These are phyloP conservation scores for Formica exsecta DNA, from an alignment of 1,140 invertebrate species.

Conservation along the genomic window DNA sequence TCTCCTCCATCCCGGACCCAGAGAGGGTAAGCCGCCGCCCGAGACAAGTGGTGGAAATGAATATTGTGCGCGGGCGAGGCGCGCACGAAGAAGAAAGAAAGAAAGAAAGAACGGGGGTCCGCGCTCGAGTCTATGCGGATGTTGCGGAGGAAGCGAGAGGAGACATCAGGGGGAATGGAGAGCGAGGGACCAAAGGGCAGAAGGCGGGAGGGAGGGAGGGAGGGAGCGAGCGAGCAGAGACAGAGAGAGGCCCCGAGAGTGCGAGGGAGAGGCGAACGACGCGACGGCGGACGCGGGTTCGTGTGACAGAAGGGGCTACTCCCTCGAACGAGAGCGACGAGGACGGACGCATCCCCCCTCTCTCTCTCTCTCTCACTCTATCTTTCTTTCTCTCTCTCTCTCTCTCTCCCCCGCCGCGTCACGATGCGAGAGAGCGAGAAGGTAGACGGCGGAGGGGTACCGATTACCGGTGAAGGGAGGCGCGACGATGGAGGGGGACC, in stretches of 20 bases:
- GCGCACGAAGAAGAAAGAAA: constrained; percentile 60
- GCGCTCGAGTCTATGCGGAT: constrained; percentile 74
- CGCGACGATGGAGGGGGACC: constrained; percentile 72
- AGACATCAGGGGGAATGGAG: constrained; percentile 21
- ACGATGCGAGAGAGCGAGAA: constrained; percentile 50
- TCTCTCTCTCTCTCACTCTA: too few relatives aligned
- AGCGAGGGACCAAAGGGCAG: neutral
- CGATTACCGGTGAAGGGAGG: constrained; percentile 71
- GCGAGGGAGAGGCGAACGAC: constrained; percentile 50
- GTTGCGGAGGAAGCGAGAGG: constrained; percentile 56
- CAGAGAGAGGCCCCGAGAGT: constrained; percentile 27
- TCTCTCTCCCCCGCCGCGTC: neutral
- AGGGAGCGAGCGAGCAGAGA: neutral
- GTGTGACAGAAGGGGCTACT: constrained; percentile 47
- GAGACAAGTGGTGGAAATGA: constrained; percentile 74
- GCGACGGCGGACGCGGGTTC: constrained; percentile 25
- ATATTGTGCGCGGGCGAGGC: constrained; percentile 75
- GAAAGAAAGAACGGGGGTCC: constrained; percentile 31
- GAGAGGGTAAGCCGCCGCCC: constrained; percentile 35
- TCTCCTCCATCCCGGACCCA: neutral
- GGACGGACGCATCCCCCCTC: neutral
- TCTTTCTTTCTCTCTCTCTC: too few relatives aligned
- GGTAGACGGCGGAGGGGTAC: constrained; percentile 55
- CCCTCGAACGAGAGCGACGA: constrained; percentile 34
- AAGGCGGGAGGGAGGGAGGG: neutral